phyloP scores from a whole-genome alignment of 2,113 vertebrate species.

The Synchiropus splendidus region DNA sequence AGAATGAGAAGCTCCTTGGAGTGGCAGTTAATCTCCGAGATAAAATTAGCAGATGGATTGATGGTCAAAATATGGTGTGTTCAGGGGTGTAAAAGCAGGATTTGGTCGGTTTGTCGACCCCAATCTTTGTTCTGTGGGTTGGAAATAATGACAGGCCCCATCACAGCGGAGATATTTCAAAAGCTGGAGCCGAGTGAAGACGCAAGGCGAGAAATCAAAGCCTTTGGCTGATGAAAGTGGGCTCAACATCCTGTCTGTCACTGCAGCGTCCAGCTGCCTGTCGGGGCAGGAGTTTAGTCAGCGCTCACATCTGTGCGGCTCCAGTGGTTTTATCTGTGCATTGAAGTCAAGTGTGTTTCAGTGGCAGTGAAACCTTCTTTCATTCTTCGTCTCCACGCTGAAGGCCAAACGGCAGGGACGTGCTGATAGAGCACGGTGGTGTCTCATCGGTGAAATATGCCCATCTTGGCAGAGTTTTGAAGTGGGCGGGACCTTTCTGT shows the following conservation, averaged over 20 bases:
- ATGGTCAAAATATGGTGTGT: conserved; percentile 1
- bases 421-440: conserved; percentile 11
- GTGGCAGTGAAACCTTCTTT: conserved; percentile 9
- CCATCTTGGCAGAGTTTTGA: conserved; percentile 3
- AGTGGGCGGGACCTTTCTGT: conserved; percentile 4
- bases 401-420: conserved; percentile 17
- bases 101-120: conserved; percentile 3
- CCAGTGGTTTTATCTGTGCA: conserved; percentile 11
- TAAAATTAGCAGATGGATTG: conserved; percentile 22
- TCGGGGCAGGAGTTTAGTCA: conserved; percentile 31
- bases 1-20: conserved; percentile 11
- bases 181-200: conserved; percentile 21
- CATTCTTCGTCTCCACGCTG: background rate
- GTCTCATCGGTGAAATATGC: conserved; percentile 39
- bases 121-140: conserved; percentile 1
- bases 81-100: conserved; percentile 6
- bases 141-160: conserved; percentile 17
- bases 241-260: conserved; percentile 36
- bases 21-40: conserved; percentile 8
- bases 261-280: conserved; percentile 29
- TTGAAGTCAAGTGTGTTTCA: conserved; percentile 17
- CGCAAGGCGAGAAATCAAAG: conserved; percentile 33
- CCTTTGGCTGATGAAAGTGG: conserved; percentile 33
- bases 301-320: conserved; percentile 11
- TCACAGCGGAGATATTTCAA: conserved; percentile 23